Base-by-base conservation (phyloP, 2,113 vertebrate species). In the Heterotis niloticus region DNA sequence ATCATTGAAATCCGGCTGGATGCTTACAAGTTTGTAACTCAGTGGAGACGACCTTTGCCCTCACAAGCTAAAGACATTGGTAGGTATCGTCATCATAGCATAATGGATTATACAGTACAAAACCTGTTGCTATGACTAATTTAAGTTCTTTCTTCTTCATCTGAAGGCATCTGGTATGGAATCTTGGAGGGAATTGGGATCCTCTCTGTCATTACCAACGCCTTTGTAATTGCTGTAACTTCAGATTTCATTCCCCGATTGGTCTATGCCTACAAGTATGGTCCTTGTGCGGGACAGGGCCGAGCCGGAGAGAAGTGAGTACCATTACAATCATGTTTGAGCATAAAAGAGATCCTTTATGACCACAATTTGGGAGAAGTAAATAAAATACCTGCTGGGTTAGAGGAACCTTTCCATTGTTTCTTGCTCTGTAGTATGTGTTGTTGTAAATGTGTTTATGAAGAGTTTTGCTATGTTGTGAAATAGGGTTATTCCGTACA, bases 221-320 rank as follows among this genome's bases (percentile, higher is more conserved):
- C 96, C 18, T 96, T 99, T 83, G 97, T 99, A 82, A 98, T 99
- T 80, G 97, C 96, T 0, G 95, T 99, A 79, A 96, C 97, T 44
- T 98, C 97, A 0, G 97, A 99, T 89, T 99, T 99, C 83, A 99
- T 99, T 84, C 97, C 97, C 82, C 95, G 96, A 51, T 91, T 99
- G 78, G 96, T 99, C 82, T 99, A 98, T 64, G 94, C 94, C 64
- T 99, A 98, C 86, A 96, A 95, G 84, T 99, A 98, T 0, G 97
- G 97, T 83, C 96, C 97, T 0, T 99, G 97, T 87, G 95, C 95
- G 0, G 94, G 95, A 72, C 94, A 93, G 86, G 92, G 93, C 83
- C 91, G 94, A 86, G 94, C 96, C 52, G 96, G 95, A 81, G 92
- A 96, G 87, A 95, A 95, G 96, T 96, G 92, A 94, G 94, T 56